Base-by-base conservation (phyloP, 2,888 invertebrate genomes). In the Cynaeus angustus region DNA sequence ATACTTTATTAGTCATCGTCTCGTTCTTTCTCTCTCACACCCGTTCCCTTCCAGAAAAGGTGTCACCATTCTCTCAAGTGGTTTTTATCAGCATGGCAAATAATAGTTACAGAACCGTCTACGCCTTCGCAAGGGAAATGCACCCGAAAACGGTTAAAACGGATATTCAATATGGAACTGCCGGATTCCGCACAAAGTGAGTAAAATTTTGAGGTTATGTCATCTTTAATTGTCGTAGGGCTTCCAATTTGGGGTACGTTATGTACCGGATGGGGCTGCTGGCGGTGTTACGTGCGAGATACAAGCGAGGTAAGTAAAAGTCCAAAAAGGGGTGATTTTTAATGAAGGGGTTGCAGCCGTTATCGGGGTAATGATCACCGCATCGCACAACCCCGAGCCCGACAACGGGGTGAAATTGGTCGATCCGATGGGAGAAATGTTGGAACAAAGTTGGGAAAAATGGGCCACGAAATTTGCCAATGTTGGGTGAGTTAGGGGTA, bases 331-430 rank as follows among this genome's bases (percentile, higher is more conserved):
- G 37, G 12, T 28, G n/a, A 1, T 9, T 26, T 33, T 37, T 46
- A 41, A 30, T 1, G 3, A 6, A 16, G 38, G 16, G 37, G 48
- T 77, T 82, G 65, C 86, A 86, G 92, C 92, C 79, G 89, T 92
- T 33, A 92, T 98, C 81, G 99, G 99, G 45, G 90, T 98, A n/a
- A 99, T 99, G 99, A 96, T 99, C 77, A 99, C 99, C 0, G 99
- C 99, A 0, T 99, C 99, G 0, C 99, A 99, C 84, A 99, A 99
- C 86, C 92, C 98, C 52, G 97, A 94, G 82, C 91, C 92, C 0
- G 99, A 99, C 83, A 99, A 99, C 85, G 99, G 99, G 0, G 94
- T 98, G 1, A 99, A 99, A 85, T 86, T 99, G 50, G 91, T 99
- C 46, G 99, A 99, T 86, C 97, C 98, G 0, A 90, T 90, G 74